A percentile compares a stretch with the other conserved stretches of the same genome.
Evolutionary conservation across 2,797 vertebrate genomes (phyloP).

Genomic region (Helicolenus hilgendorfi): DNA sequence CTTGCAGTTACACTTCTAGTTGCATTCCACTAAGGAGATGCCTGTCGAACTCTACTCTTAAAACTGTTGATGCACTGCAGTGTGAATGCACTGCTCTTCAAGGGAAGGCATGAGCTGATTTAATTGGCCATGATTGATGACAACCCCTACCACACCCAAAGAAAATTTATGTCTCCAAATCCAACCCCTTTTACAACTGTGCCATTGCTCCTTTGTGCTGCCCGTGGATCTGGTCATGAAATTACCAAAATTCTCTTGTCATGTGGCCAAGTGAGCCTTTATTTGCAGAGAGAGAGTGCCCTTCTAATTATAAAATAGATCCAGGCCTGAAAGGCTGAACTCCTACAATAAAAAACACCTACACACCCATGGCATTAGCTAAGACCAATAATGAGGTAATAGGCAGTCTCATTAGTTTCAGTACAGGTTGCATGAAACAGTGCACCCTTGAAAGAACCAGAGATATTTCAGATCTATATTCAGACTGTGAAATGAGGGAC

Average conservation of each 20-base stretch:
- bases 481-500: slow-evolving; percentile 37
- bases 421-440: slow-evolving; percentile 23
- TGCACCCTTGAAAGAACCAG: slow-evolving; percentile 42
- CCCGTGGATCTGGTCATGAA: not conserved
- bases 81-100: not conserved
- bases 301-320: slow-evolving; percentile 26
- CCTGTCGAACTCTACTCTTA: not conserved
- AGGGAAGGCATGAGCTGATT: not conserved
- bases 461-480: slow-evolving; percentile 31
- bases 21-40: not conserved
- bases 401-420: slow-evolving; percentile 57
- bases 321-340: not conserved
- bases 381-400: slow-evolving; percentile 38
- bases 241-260: slow-evolving; percentile 11
- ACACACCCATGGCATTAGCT: slow-evolving; percentile 12
- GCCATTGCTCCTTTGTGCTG: not conserved
- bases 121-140: slow-evolving; percentile 46
- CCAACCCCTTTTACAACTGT: not conserved
- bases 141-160: not conserved
- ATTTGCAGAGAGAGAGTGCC: not conserved
- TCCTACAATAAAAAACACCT: not conserved
- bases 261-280: not conserved
- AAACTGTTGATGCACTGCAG: not conserved
- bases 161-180: slow-evolving; percentile 34
- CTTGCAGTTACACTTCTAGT: not conserved